phyloP scores from a whole-genome alignment of 2,797 vertebrate genomes.

The Nyctibius grandis region DNA sequence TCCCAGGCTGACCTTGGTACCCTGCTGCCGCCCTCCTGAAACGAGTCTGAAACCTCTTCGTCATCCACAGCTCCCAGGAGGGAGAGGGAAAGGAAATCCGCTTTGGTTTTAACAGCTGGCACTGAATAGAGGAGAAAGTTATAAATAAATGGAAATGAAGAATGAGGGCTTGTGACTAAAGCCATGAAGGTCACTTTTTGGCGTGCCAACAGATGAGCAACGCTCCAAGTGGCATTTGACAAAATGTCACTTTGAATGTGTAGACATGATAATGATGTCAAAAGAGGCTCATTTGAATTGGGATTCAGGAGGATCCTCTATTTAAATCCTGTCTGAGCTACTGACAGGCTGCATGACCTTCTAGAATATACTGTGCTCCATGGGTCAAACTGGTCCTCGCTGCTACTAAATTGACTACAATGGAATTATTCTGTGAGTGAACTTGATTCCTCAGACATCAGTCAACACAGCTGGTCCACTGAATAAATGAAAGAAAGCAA shows the following conservation, averaged over 20 bases:
- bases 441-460: conserved; percentile 29
- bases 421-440: conserved; percentile 11
- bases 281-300: conserved; percentile 25
- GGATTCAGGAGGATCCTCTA: conserved; percentile 1
- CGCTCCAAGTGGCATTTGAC: not conserved
- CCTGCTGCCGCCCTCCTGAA: not conserved
- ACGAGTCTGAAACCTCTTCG: not conserved
- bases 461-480: conserved; percentile 25
- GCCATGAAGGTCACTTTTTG: not conserved
- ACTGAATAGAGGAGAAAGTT: not conserved
- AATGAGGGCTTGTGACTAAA: not conserved
- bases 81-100: not conserved
- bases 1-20: not conserved
- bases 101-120: not conserved
- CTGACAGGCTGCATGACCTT: conserved; percentile 32
- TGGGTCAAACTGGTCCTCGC: not conserved
- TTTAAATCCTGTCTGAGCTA: conserved; percentile 31
- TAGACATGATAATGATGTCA: conserved; percentile 19
- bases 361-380: not conserved
- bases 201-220: not conserved
- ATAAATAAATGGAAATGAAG: conserved; percentile 14
- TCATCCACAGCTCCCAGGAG: not conserved
- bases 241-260: conserved; percentile 23
- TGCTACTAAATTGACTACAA: conserved; percentile 9
- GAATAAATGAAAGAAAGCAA: not conserved